Evolutionary conservation across 2,888 invertebrate species (phyloP).

Genomic region (Ophion ellenae): DNA sequence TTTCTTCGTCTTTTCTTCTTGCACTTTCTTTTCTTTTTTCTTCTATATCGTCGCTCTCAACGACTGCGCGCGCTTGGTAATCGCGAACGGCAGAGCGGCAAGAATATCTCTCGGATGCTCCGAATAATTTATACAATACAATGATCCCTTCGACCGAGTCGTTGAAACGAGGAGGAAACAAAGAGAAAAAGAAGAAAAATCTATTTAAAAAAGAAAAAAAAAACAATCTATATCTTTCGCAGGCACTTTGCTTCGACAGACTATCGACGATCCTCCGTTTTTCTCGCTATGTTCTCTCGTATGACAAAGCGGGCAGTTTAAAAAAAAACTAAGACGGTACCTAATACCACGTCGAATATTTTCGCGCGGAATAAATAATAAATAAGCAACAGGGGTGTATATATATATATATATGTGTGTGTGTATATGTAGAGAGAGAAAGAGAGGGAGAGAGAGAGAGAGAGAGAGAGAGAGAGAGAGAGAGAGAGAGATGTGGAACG

Average conservation of each 20-base stretch:
- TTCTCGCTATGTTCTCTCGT: constrained; percentile 29
- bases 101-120: neutral
- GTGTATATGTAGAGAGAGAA: neutral
- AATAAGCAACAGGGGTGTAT: constrained; percentile 63
- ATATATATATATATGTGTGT: constrained; percentile 11
- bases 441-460: constrained; percentile 37
- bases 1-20: neutral
- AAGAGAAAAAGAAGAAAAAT: neutral
- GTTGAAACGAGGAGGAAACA: constrained; percentile 12
- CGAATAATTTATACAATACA: constrained; percentile 1
- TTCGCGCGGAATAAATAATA: constrained; percentile 71
- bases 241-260: constrained; percentile 60
- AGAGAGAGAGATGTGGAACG: constrained; percentile 49
- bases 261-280: constrained; percentile 51
- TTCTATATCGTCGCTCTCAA: neutral
- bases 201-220: constrained; percentile 5
- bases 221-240: constrained; percentile 50
- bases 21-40: neutral
- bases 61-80: neutral
- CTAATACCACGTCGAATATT: constrained; percentile 53
- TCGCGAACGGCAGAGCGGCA: neutral
- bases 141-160: constrained; percentile 11
- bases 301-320: constrained; percentile 39
- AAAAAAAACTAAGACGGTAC: constrained; percentile 49
- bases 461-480: neutral